Evolutionary conservation across 2,888 invertebrate species (phyloP), one percentile per base, ranked within the genome.

Genomic region (Hypolimnas misippus): DNA sequence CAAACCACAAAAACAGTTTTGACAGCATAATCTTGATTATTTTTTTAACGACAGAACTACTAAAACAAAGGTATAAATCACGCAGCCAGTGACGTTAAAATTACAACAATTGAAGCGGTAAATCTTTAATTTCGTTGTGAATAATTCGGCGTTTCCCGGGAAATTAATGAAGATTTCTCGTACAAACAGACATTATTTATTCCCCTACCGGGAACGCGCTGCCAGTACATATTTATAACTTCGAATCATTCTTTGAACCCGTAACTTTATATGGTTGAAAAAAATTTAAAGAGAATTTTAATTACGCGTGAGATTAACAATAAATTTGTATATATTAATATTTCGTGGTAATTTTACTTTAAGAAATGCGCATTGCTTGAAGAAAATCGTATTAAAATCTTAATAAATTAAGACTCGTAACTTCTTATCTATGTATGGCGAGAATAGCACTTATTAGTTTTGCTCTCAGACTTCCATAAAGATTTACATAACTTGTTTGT

Each of bases 101-200:
- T 49, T 21, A 46, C 49, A 57, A 52, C 54, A 60, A 55, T 56
- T 38, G 42, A 40, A 51, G n/a, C 44, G 51, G 58, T 53, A 46
- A 63, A 56, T 52, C 54, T 51, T 42, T 42, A 19, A 62, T 53
- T n/a, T 46, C 3, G 29, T 49, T 31, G 12, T 40, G 58, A 57
- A 63, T 57, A 63, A 66, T 62, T 61, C 58, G 33, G 35, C 21
- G 55, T 66, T 64, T 67, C 63, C 53, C 50, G 44, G 51, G 57
- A 67, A 68, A 65, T 67, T 64, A 63, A 62, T 60, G 63, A 57
- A 59, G 63, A 62, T 51, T 29, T 49, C 29, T 8, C 29, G n/a
- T 49, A 55, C 54, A 61, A 61, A 44, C 19, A 44, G 58, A 51
- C 57, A 59, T 52, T 65, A 63, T 64, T 65, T 66, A 68, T 66